Conservation (phyloP, 1,140 invertebrate genomes). For the Drosophila ambigua region DNA sequence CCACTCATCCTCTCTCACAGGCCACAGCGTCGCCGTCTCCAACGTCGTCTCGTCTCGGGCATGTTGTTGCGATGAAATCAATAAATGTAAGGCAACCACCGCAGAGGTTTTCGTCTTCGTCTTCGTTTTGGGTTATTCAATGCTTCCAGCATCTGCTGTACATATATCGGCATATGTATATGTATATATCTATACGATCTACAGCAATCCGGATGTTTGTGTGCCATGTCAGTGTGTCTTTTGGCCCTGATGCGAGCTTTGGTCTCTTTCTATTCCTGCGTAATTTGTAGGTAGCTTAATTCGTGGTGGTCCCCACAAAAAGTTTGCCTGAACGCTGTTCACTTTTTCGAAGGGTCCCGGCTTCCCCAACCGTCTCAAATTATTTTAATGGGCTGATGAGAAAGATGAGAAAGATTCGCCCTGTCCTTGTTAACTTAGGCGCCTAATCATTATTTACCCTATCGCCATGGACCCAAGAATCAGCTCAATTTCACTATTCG, state of each 20-base stretch:
- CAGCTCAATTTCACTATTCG: conserved; percentile 34
- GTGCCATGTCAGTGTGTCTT: conserved; percentile 34
- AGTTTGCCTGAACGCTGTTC: conserved; percentile 36
- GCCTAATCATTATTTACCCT: conserved; percentile 66
- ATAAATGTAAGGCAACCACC: conserved; percentile 71
- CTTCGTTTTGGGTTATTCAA: conserved; percentile 50
- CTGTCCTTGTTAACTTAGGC: conserved; percentile 60
- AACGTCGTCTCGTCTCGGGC: not conserved
- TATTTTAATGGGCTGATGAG: conserved; percentile 32
- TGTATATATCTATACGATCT: conserved; percentile 58
- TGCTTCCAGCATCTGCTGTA: conserved; percentile 48
- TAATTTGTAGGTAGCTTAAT: conserved; percentile 78
- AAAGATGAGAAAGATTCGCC: conserved; percentile 19
- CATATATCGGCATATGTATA: conserved; percentile 17
- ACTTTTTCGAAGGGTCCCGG: not conserved
- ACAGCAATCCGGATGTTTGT: conserved; percentile 69
- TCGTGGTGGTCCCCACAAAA: conserved; percentile 59
- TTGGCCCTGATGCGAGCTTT: conserved; percentile 23
- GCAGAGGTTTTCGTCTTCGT: conserved; percentile 51
- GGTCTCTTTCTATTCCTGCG: conserved; percentile 49
- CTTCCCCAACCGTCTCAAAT: conserved; percentile 5
- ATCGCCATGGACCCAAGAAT: conserved; percentile 31
- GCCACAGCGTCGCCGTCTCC: no score
- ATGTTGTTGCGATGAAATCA: conserved; percentile 70
- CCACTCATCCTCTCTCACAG: conserved; percentile 3